Evolutionary conservation across 1,140 invertebrate species (phyloP), one percentile per base, ranked within the genome.

Genomic region (Heliconius hermathena): DNA sequence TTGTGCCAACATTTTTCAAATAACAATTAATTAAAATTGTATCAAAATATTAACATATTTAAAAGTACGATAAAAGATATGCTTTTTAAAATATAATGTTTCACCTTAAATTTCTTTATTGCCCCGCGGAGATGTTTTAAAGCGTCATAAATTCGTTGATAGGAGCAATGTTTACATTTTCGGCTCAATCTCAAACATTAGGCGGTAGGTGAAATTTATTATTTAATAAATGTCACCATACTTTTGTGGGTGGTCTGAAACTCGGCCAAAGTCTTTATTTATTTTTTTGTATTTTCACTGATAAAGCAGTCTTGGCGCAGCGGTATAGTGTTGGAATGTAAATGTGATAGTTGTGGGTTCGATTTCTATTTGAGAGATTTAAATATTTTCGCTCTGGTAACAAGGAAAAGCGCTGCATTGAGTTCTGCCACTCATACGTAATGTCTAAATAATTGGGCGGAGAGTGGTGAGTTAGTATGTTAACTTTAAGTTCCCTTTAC

Each of bases 161-260:
- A 81, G 77, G 74, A 46, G 41, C 54, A 73, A 77, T 74, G 78
- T 82, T 82, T 82, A 82, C 77, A 73, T 77, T 79, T 79, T 79
- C 73, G 60, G 46, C 22, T 77, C 77, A 54, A 74, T 75, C 36
- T 66, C 41, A 73, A 52, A 79, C 77, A 82, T 79, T 76, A 81
- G 72, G 71, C 77, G 52, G 77, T 52, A 41, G 73, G 41, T 71
- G 41, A 77, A 73, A 79, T 82, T 82, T 79, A 79, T 77, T 74
- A 74, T 82, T 79, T 82, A 76, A 79, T 82, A 82, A 82, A 79
- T 77, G 71, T 73, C 54, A 82, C 70, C 76, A 77, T 77, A 54
- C 46, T 72, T 77, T 72, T 77, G 57, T 77, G 71, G 71, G 71
- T 72, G 71, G 71, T 36, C 71, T 72, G 36, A 41, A 72, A 72